phyloP scores from a whole-genome alignment of 92 coral and sea anemone genomes.

The Paragorgia papillata region DNA sequence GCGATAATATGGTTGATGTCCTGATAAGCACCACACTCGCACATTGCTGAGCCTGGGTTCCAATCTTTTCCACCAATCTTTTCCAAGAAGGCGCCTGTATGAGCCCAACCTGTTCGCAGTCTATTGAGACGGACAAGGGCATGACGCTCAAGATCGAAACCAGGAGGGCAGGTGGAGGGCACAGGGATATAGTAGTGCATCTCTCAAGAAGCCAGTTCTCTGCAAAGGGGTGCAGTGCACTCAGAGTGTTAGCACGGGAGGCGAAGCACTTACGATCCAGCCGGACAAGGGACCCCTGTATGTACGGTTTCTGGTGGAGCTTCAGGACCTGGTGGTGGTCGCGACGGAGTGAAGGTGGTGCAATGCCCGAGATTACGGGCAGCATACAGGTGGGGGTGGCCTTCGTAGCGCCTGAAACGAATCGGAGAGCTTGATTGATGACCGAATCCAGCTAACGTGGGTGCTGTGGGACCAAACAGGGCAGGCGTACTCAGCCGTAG shows the following conservation, averaged over 20 bases:
- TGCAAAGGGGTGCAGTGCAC: conserved; percentile 17
- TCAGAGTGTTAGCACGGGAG: too few species aligned
- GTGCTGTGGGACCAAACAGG: conserved; percentile 26
- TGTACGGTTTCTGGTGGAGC: too few species aligned
- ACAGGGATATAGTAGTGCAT: conserved; percentile 19
- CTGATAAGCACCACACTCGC: too few species aligned
- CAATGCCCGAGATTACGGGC: conserved; percentile 39
- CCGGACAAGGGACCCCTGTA: too few species aligned
- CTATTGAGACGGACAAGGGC: too few species aligned
- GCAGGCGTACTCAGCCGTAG: conserved; percentile 35
- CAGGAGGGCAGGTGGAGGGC: background rate
- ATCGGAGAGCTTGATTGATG: conserved; percentile 38
- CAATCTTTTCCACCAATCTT: too few species aligned
- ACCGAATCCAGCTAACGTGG: conserved; percentile 35
- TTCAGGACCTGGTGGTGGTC: conserved; percentile 9
- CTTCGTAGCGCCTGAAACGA: conserved; percentile 21
- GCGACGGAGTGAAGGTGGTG: too few species aligned
- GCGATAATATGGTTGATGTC: too few species aligned
- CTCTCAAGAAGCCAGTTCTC: conserved; percentile 13
- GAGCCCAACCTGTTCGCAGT: too few species aligned
- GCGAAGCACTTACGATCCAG: too few species aligned
- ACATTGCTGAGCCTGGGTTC: background rate
- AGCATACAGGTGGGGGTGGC: conserved; percentile 40
- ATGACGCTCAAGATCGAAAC: background rate
- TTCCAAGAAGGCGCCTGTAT: conserved; percentile 19